These are phyloP conservation scores for Philereme vetulata DNA, from an alignment of 2,888 invertebrate species.

Conservation along the genomic window DNA sequence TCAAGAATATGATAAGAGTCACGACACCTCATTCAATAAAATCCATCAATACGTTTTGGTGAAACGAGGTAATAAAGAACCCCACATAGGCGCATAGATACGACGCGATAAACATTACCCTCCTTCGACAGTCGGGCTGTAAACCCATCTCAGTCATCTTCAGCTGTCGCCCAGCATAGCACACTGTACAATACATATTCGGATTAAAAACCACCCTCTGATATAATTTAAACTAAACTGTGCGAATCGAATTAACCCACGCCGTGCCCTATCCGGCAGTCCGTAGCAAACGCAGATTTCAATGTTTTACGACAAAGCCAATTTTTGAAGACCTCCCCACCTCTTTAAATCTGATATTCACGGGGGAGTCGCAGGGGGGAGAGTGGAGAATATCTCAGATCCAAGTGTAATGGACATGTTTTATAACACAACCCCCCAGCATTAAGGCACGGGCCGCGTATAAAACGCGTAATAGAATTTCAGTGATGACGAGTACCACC, in stretches of 20 bases:
- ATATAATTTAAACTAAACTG: conserved; percentile 81
- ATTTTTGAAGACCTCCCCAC: conserved; percentile 47
- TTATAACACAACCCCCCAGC: conserved; percentile 69
- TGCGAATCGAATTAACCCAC: conserved; percentile 73
- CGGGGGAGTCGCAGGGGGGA: conserved; percentile 45
- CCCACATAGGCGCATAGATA: too few species aligned
- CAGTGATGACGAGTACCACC: conserved; percentile 69
- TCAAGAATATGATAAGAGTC: too few species aligned
- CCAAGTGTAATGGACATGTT: conserved; percentile 70
- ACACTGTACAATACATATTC: conserved; percentile 41
- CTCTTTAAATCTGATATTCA: conserved; percentile 46
- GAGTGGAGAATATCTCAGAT: conserved; percentile 59
- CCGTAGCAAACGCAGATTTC: conserved; percentile 65
- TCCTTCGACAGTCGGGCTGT: background rate
- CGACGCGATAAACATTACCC: too few species aligned
- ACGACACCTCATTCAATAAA: too few species aligned
- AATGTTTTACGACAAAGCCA: conserved; percentile 64
- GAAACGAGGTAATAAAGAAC: too few species aligned
- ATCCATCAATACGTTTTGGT: too few species aligned
- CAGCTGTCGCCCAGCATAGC: conserved; percentile 24
- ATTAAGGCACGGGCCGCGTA: conserved; percentile 74
- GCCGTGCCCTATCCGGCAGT: conserved; percentile 43
- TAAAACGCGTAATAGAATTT: conserved; percentile 82
- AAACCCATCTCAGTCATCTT: conserved; percentile 41
- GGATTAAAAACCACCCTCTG: conserved; percentile 61